phyloP scores from a whole-genome alignment of 2,888 invertebrate genomes.

The Operophtera brumata region DNA sequence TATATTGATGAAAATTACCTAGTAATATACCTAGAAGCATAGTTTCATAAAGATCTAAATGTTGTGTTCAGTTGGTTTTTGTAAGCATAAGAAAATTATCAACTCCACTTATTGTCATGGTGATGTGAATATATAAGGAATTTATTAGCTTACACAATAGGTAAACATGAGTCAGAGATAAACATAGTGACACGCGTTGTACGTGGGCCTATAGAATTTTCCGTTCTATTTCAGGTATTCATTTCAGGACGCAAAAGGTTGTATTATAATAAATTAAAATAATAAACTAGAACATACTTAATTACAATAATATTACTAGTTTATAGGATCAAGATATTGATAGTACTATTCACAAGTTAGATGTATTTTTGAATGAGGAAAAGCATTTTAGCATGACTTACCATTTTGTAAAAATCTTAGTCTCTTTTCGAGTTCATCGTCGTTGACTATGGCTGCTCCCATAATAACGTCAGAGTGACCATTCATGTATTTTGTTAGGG shows the following conservation, averaged over 20 bases:
- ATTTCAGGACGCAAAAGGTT: background rate
- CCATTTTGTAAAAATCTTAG: constrained; percentile 94
- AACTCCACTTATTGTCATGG: constrained; percentile 9
- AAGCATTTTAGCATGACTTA: constrained; percentile 45
- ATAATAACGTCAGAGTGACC: constrained; percentile 98
- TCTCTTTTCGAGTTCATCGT: constrained; percentile 84
- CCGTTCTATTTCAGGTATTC: background rate
- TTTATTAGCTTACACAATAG: constrained; percentile 6
- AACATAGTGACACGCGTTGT: constrained; percentile 9
- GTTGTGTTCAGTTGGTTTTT: background rate
- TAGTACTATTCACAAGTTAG: too few species aligned
- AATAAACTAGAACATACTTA: background rate
- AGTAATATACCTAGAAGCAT: constrained; percentile 2
- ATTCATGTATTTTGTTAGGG: constrained; percentile 98
- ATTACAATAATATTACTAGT: background rate
- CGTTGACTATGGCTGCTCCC: constrained; percentile 91
- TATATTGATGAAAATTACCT: too few species aligned
- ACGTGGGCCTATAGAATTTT: constrained; percentile 4
- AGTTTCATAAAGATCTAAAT: background rate
- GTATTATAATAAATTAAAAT: background rate
- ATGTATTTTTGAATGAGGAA: too few species aligned
- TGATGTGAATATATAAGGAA: constrained; percentile 9
- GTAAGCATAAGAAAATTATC: background rate
- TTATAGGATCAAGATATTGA: too few species aligned
- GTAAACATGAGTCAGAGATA: constrained; percentile 16